These are phyloP conservation scores for Nothobranchius furzeri DNA, from an alignment of 2,113 vertebrate species.

Conservation along the genomic window DNA sequence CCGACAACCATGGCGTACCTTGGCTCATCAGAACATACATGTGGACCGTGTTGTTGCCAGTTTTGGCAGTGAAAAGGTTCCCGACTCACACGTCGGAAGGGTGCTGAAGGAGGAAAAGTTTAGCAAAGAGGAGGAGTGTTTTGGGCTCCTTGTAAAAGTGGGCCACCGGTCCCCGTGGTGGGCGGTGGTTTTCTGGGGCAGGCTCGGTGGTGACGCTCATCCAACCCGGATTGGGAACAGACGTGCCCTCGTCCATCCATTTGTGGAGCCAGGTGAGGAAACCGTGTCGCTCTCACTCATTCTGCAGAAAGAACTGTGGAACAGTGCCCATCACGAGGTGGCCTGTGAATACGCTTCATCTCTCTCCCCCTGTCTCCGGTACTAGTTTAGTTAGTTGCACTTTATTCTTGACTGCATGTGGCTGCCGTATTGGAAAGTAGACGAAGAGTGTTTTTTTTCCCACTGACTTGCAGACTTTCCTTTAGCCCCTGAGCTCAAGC, in stretches of 20 bases:
- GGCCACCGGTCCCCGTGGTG: constrained; percentile 80
- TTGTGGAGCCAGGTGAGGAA: constrained; percentile 43
- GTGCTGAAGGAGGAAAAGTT: constrained; percentile 61
- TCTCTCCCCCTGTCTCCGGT: constrained; percentile 12
- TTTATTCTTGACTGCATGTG: neutral
- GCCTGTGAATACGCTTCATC: constrained; percentile 43
- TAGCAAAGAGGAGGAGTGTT: constrained; percentile 53
- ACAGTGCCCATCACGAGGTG: constrained; percentile 9
- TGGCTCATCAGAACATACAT: neutral
- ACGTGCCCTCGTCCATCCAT: constrained; percentile 57
- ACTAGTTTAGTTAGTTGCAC: neutral
- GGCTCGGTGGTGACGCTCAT: constrained; percentile 72
- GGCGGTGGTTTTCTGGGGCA: constrained; percentile 77
- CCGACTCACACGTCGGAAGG: constrained; percentile 37
- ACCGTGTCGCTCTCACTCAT: constrained; percentile 34
- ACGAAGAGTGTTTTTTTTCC: constrained; percentile 28
- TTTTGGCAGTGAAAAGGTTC: neutral
- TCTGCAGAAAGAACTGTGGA: constrained; percentile 31
- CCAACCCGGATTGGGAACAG: constrained; percentile 71
- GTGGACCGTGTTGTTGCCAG: neutral
- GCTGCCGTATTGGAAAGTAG: neutral
- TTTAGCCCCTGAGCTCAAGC: constrained; percentile 35
- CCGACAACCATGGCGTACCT: neutral
- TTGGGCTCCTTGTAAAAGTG: constrained; percentile 76
- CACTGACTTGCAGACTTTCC: constrained; percentile 40